phyloP scores from a whole-genome alignment of 2,888 invertebrate genomes.

The Labia minor region DNA sequence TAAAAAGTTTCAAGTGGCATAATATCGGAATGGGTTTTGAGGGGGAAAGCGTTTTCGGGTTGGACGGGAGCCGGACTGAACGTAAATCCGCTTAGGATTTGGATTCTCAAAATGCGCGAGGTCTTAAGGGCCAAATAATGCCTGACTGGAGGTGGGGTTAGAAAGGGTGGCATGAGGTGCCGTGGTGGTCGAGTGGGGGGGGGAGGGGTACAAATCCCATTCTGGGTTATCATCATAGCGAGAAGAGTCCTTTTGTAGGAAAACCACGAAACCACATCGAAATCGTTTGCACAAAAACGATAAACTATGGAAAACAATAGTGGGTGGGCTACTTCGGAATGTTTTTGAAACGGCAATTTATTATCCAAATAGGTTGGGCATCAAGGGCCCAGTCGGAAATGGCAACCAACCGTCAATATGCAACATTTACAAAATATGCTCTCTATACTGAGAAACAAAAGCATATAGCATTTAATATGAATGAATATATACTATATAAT shows the following conservation, averaged over 20 bases:
- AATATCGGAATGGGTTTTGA: background rate
- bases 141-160: no score
- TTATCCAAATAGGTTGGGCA: background rate
- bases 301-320: slow-evolving; percentile 9
- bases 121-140: background rate
- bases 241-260: background rate
- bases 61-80: background rate
- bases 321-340: background rate
- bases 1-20: background rate
- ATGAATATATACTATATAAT: no score
- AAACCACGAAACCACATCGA: background rate
- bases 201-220: background rate
- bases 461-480: no score
- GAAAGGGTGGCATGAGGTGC: no score
- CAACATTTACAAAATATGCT: background rate
- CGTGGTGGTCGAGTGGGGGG: background rate
- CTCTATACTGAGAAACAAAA: no score
- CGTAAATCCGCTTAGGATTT: slow-evolving; percentile 8
- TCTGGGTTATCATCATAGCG: slow-evolving; percentile 2
- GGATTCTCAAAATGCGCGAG: background rate
- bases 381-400: background rate
- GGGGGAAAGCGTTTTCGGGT: background rate
- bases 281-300: slow-evolving; percentile 4
- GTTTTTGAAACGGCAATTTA: background rate
- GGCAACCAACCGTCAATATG: background rate